Evolutionary conservation across 1,140 invertebrate genomes (phyloP).

Genomic region (Parapsyche elsis): DNA sequence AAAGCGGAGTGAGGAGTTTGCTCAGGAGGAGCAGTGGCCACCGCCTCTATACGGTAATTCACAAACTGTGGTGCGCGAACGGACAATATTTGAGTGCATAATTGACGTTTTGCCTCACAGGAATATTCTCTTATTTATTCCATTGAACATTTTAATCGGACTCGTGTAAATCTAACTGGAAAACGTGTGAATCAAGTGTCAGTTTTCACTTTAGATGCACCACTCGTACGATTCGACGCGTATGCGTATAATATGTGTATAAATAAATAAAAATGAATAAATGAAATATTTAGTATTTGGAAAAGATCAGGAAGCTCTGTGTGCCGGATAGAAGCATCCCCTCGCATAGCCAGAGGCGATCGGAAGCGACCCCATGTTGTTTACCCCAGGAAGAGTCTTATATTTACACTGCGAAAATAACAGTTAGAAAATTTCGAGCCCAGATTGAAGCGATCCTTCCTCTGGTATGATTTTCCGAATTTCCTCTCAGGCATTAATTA

Average conservation of each 20-base stretch:
- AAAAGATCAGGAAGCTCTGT: slow-evolving; percentile 30
- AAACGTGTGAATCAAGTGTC: too few relatives aligned
- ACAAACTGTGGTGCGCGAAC: background rate
- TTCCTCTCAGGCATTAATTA: slow-evolving; percentile 15
- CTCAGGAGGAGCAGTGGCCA: slow-evolving; percentile 32
- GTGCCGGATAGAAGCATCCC: slow-evolving; percentile 20
- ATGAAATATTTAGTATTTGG: slow-evolving; percentile 13
- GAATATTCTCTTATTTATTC: too few relatives aligned
- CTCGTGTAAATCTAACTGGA: too few relatives aligned
- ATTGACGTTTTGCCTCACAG: too few relatives aligned
- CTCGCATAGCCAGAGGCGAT: slow-evolving; percentile 40
- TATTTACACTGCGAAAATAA: slow-evolving; percentile 55
- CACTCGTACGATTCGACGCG: too few relatives aligned
- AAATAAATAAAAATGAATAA: too few relatives aligned
- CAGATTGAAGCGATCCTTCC: slow-evolving; percentile 31
- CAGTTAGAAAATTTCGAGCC: slow-evolving; percentile 48
- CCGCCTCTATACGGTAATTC: background rate
- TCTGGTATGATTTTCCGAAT: slow-evolving; percentile 28
- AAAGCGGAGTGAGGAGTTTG: slow-evolving; percentile 39
- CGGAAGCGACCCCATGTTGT: slow-evolving; percentile 50
- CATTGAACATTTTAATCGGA: too few relatives aligned
- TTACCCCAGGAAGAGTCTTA: slow-evolving; percentile 52
- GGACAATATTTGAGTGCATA: too few relatives aligned
- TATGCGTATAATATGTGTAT: too few relatives aligned
- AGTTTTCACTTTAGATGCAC: too few relatives aligned